A percentile compares a stretch with the other conserved stretches of the same genome.
These are phyloP conservation scores for Rhinoptilus africanus DNA, from an alignment of 2,113 vertebrate species.

Conservation along the genomic window DNA sequence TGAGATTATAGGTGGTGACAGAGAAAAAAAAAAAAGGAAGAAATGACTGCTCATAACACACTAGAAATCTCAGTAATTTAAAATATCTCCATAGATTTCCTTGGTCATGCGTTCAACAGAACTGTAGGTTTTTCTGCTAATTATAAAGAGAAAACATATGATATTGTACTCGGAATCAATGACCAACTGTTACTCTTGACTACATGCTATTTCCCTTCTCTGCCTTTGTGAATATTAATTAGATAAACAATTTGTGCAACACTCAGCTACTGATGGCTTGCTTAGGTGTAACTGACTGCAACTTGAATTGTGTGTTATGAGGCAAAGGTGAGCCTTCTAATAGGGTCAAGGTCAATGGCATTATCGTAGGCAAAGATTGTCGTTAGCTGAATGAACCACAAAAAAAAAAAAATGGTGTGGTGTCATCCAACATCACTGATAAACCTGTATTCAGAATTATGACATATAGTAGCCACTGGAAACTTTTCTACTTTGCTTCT, in stretches of 20 bases:
- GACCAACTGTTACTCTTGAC: neutral
- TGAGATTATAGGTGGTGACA: neutral
- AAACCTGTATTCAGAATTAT: neutral
- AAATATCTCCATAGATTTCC: constrained; percentile 27
- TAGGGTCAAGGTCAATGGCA: neutral
- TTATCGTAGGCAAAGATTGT: neutral
- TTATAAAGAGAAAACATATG: constrained; percentile 17
- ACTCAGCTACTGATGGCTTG: neutral
- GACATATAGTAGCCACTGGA: neutral
- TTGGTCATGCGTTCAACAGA: neutral
- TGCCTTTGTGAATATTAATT: constrained; percentile 23
- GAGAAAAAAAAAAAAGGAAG: neutral
- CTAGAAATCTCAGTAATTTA: neutral
- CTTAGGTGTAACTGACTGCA: neutral
- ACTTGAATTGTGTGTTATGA: neutral
- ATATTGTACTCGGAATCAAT: neutral
- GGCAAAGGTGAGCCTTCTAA: neutral
- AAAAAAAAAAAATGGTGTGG: neutral
- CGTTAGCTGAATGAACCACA: neutral
- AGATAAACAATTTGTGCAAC: neutral
- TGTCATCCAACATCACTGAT: neutral
- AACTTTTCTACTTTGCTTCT: neutral
- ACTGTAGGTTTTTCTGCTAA: neutral
- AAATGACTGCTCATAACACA: constrained; percentile 6
- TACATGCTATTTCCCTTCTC: neutral